A percentile compares a stretch with the other conserved stretches of the same genome.
These are phyloP conservation scores for Penaeus vannamei DNA, from an alignment of 1,140 invertebrate genomes.

Conservation along the genomic window DNA sequence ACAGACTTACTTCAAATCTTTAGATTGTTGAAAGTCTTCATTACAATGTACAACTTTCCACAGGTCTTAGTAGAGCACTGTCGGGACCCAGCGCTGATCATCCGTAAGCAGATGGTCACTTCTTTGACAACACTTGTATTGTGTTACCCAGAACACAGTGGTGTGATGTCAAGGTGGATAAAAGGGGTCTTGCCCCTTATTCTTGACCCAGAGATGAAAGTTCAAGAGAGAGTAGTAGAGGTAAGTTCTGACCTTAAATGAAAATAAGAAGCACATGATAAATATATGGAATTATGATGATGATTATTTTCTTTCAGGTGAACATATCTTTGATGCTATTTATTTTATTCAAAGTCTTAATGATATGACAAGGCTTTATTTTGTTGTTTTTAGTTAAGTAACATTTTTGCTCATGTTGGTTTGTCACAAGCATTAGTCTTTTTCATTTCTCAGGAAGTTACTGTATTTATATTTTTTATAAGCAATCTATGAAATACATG, in stretches of 20 bases:
- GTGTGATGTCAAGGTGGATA: conserved; percentile 74
- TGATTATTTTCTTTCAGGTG: too few relatives aligned
- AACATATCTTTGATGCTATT: too few relatives aligned
- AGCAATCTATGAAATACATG: too few relatives aligned
- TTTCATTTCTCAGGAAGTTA: too few relatives aligned
- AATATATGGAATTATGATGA: neutral
- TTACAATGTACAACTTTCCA: neutral
- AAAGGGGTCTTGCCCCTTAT: conserved; percentile 76
- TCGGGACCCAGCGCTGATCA: conserved; percentile 75
- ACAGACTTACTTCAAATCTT: neutral
- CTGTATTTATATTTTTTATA: too few relatives aligned
- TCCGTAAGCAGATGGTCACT: conserved; percentile 76
- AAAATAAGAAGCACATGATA: neutral
- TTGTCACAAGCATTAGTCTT: neutral
- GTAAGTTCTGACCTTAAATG: conserved; percentile 68
- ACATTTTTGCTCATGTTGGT: conserved; percentile 20
- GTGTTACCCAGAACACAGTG: conserved; percentile 71
- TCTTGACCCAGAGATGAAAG: conserved; percentile 77
- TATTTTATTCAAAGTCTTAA: neutral
- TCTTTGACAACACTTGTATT: conserved; percentile 75
- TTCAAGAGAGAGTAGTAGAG: conserved; percentile 78
- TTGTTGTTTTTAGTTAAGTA: neutral
- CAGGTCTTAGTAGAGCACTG: conserved; percentile 75
- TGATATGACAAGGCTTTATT: neutral
- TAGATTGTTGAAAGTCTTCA: neutral